A percentile compares a stretch with the other conserved stretches of the same genome.
Conservation (phyloP, 1,140 invertebrate genomes). For the Paralvinella palmiformis region DNA sequence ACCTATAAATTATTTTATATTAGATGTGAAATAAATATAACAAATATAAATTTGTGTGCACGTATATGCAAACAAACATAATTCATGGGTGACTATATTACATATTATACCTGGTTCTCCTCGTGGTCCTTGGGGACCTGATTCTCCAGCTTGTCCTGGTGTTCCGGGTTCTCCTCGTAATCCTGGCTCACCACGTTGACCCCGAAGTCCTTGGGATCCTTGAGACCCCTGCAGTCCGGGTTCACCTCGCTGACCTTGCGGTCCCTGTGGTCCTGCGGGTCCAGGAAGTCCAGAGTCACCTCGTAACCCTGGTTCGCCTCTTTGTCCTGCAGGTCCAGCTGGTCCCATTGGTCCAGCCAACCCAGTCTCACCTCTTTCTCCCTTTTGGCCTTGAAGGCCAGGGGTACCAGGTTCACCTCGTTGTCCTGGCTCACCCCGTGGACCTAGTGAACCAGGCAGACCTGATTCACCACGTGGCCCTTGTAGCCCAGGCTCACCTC, state of each 20-base stretch:
- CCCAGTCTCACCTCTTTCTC: not conserved
- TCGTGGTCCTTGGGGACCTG: no score
- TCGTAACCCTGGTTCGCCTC: not conserved
- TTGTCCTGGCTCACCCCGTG: slow-evolving; percentile 4
- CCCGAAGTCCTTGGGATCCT: not conserved
- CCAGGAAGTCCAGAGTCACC: not conserved
- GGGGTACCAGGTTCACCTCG: slow-evolving; percentile 9
- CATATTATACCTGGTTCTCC: no score
- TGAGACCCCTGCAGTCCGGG: not conserved
- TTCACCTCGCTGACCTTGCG: not conserved
- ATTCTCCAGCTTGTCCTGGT: not conserved
- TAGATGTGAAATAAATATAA: no score
- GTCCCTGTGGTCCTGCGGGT: not conserved
- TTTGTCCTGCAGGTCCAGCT: not conserved
- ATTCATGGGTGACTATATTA: no score
- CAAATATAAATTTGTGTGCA: no score
- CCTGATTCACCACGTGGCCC: slow-evolving; percentile 11
- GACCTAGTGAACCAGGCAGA: not conserved
- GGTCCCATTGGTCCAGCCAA: not conserved
- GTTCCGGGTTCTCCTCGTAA: no score
- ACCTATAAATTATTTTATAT: no score
- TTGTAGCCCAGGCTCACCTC: not conserved
- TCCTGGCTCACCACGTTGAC: not conserved
- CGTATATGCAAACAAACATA: no score
- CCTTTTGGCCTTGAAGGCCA: not conserved